phyloP scores from a whole-genome alignment of 1,140 invertebrate genomes.

The Lamellibrachia luymesi region DNA sequence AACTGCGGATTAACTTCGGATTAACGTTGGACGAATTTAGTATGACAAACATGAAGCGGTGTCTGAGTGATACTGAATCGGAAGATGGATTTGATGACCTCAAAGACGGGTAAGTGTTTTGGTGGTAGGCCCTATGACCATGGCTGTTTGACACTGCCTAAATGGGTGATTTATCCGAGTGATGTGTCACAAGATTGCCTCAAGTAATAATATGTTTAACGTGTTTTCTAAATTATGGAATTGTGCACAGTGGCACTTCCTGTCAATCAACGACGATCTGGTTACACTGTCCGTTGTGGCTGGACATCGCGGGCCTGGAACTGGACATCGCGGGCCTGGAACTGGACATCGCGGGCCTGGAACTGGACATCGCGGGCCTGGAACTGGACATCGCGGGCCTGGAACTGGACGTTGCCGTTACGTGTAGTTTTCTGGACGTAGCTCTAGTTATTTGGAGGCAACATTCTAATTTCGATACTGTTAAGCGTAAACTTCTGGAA shows the following conservation, averaged over 20 bases:
- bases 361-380: no score
- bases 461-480: not conserved
- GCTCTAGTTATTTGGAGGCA: not conserved
- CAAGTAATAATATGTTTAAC: not conserved
- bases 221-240: not conserved
- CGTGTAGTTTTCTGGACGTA: not conserved
- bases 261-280: not conserved
- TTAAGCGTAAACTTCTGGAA: not conserved
- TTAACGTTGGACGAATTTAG: not conserved
- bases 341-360: no score
- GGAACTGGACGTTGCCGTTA: not conserved
- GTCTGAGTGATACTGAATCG: not conserved
- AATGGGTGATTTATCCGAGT: not conserved
- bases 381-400: no score
- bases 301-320: not conserved
- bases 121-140: not conserved
- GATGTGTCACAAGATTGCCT: not conserved
- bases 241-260: not conserved
- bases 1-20: not conserved
- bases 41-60: conserved; percentile 11
- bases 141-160: not conserved
- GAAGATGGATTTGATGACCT: conserved; percentile 8
- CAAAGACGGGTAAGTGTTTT: conserved; percentile 13
- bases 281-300: not conserved
- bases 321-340: not conserved